Percentiles rank a stretch among this genome's conserved stretches.
Evolutionary conservation across 2,797 vertebrate genomes (phyloP).

Genomic region (Myotis pilosus): DNA sequence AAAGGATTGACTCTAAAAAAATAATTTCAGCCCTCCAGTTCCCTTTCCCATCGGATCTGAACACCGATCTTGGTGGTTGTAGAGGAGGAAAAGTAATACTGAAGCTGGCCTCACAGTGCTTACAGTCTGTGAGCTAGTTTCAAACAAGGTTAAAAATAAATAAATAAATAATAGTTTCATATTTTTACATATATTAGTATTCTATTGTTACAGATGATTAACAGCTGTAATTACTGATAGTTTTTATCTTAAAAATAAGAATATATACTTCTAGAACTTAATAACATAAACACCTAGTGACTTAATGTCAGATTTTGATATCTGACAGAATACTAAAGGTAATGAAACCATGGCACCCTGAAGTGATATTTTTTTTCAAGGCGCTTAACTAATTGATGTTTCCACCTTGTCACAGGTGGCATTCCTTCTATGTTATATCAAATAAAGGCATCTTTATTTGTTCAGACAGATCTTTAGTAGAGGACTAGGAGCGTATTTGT

Average conservation of each 20-base stretch:
- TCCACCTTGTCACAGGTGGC: neutral
- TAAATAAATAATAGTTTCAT: neutral
- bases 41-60: slow-evolving; percentile 86
- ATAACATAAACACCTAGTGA: neutral
- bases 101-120: neutral
- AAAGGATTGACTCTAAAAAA: neutral
- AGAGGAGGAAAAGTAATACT: slow-evolving; percentile 82
- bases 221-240: neutral
- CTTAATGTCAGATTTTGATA: neutral
- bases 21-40: slow-evolving; percentile 76
- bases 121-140: slow-evolving; percentile 43
- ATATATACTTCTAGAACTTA: neutral
- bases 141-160: slow-evolving; percentile 22
- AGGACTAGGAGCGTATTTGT: neutral
- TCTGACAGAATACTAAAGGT: neutral
- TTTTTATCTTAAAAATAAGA: neutral
- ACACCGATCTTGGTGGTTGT: slow-evolving; percentile 83
- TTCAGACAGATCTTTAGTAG: neutral
- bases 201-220: neutral
- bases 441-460: neutral
- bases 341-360: neutral
- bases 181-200: neutral
- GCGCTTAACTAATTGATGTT: neutral
- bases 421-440: neutral
- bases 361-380: neutral